phyloP scores from a whole-genome alignment of 2,113 vertebrate species.

The Semicossyphus pulcher region DNA sequence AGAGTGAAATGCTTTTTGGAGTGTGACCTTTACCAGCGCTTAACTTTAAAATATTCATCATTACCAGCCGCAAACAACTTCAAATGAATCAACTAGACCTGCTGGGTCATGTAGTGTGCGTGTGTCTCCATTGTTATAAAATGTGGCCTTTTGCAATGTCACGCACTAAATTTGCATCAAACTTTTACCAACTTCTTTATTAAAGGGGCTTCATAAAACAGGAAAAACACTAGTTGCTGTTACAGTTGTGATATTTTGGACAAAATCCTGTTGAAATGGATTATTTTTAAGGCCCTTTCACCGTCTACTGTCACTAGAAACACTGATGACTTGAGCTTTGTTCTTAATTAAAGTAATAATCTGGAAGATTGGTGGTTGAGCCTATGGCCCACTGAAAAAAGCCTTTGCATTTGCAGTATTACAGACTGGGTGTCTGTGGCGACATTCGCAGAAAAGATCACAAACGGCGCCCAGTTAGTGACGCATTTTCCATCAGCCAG shows the following conservation, averaged over 20 bases:
- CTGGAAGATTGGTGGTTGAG: too few species aligned
- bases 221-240: not conserved
- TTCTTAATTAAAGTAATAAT: too few species aligned
- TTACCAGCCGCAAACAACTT: constrained; percentile 13
- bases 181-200: not conserved
- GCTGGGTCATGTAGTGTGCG: not conserved
- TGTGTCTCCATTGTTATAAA: not conserved
- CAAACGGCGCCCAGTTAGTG: too few species aligned
- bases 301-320: constrained; percentile 7
- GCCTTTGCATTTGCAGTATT: too few species aligned
- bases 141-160: constrained; percentile 6
- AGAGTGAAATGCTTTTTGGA: not conserved
- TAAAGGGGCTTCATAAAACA: too few species aligned
- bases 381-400: too few species aligned
- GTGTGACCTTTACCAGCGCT: constrained; percentile 10
- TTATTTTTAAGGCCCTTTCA: not conserved
- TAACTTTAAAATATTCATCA: constrained; percentile 35
- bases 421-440: too few species aligned
- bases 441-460: too few species aligned
- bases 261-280: not conserved
- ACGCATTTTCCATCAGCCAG: too few species aligned
- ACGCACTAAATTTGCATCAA: not conserved
- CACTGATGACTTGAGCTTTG: constrained; percentile 1
- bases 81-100: not conserved
- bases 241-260: not conserved